phyloP scores from a whole-genome alignment of 2,113 vertebrate species.

The Australoheros scitulus region DNA sequence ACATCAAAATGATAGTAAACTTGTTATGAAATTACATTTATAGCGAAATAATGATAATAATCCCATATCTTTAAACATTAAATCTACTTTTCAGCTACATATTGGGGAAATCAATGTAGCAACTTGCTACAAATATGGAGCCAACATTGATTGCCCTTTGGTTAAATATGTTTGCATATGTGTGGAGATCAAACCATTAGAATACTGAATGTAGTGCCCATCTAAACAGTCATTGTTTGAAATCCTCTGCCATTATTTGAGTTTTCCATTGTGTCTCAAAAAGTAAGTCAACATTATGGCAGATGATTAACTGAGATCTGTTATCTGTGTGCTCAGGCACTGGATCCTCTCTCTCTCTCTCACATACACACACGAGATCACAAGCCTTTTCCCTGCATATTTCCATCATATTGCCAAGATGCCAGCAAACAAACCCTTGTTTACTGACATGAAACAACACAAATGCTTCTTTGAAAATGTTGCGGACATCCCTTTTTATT shows the following conservation, averaged over 20 bases:
- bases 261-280: constrained; percentile 24
- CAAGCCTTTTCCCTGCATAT: constrained; percentile 1
- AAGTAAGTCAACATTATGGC: constrained; percentile 39
- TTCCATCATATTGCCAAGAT: constrained; percentile 41
- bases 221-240: neutral
- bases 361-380: neutral
- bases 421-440: constrained; percentile 29
- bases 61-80: neutral
- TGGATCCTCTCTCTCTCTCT: neutral
- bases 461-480: constrained; percentile 13
- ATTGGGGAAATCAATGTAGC: neutral
- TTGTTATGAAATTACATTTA: neutral
- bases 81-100: neutral
- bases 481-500: constrained; percentile 22
- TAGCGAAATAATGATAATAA: neutral
- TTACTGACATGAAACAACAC: constrained; percentile 46
- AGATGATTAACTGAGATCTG: constrained; percentile 44
- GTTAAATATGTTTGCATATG: neutral
- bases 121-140: neutral
- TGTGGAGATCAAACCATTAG: neutral
- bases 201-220: neutral
- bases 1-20: neutral
- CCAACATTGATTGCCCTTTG: neutral
- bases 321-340: constrained; percentile 57
- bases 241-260: neutral